Base-by-base conservation (phyloP, 37 sponge, comb jelly and placozoan species). In the Cladorhizidae sp. region DNA sequence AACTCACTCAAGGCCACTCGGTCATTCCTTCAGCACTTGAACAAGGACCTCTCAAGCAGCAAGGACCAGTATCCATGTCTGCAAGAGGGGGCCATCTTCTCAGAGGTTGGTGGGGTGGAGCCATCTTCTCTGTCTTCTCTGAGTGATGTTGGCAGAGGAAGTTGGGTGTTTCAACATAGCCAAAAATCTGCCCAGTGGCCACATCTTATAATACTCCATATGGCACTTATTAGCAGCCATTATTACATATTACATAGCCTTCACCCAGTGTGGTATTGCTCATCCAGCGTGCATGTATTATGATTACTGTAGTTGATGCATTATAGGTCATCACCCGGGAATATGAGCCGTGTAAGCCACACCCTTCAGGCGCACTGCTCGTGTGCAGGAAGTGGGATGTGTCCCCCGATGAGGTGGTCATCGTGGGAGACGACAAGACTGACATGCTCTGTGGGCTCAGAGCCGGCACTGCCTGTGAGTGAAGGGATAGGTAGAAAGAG, bases 271-370 rank as follows among this genome's bases (percentile, higher is more conserved):
- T n/a, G n/a, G n/a, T n/a, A n/a, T n/a, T n/a, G n/a, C n/a, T n/a
- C n/a, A n/a, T n/a, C n/a, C n/a, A n/a, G n/a, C n/a, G n/a, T n/a
- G n/a, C n/a, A n/a, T n/a, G n/a, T n/a, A n/a, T n/a, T 55, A 5
- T 41, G 23, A 9, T 11, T 36, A 31, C 11, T 56, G 28, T 73
- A 6, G 25, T 61, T 17, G 21, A 26, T 3, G 28, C 14, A 9
- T 6, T 57, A 11, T 64, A 92, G 93, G 54, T 92, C 12, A 22
- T 92, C 12, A 81, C 85, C 39, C 78, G 93, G 26, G 93, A 92
- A 35, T 92, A 81, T 64, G 40, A 54, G 39, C 93, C 93, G n/a
- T 57, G 67, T n/a, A 92, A 92, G 32, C 93, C 93, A 31, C 67
- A 88, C 67, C 93, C 93, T 49, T 88, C 93, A 1, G 76, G 86